Evolutionary conservation across 2,888 invertebrate genomes (phyloP), one percentile per base, ranked within the genome.

Genomic region (Dryococelus australis): DNA sequence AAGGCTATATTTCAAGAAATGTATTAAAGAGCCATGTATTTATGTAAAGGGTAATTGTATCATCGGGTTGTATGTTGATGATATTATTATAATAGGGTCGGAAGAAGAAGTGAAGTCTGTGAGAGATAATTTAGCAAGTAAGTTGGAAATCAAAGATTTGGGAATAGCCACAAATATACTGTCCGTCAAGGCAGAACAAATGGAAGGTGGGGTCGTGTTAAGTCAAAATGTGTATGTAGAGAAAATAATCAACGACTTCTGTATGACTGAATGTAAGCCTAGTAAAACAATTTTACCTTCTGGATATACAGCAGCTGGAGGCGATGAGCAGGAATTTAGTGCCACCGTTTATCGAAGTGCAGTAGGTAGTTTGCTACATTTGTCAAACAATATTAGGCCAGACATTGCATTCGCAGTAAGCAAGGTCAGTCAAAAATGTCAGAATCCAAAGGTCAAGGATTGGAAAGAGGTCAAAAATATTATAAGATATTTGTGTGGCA

Each of bases 21-120:
- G 86, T 81, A 12, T 27, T 43, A 86, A 81, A 43, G 81, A 86
- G n/a, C 86, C 81, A 81, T 86, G 47, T 85, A 86, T 26, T 43
- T n/a, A n/a, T n/a, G n/a, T n/a, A n/a, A n/a, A n/a, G n/a, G n/a
- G n/a, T n/a, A n/a, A n/a, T n/a, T n/a, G 35, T 43, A 47, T 81
- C 10, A 53, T 86, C 24, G 81, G 86, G 80, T 79, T 86, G 27
- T 86, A 79, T 35, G 86, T n/a, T n/a, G n/a, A n/a, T n/a, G n/a
- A n/a, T n/a, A n/a, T 79, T 80, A 78, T 65, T 79, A 79, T 78
- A 12, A 26, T n/a, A 86, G 53, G 43, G 86, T 53, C 78, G 27
- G 86, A 28, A 35, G 86, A 47, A 43, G 43, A 81, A 43, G 24
- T 24, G 43, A 43, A 81, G 51, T 43, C 35, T 27, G 79, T 47